Base-by-base conservation (phyloP, 2,888 invertebrate genomes). In the Alviniconcha strummeri region DNA sequence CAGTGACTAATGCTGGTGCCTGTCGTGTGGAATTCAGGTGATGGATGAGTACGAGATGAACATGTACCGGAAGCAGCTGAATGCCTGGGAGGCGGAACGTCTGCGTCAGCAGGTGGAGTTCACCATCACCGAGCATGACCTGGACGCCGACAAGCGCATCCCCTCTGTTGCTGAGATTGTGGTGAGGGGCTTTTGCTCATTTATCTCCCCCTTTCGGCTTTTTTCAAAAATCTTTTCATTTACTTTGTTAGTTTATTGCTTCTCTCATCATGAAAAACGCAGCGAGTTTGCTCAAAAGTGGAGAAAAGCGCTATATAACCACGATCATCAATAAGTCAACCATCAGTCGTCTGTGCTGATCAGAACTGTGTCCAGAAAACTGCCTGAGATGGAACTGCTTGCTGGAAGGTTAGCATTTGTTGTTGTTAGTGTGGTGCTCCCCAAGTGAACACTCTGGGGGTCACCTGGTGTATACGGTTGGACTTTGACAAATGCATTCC, bases 91-190 rank as follows among this genome's bases (percentile, higher is more conserved):
- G 74, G 84, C 86, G 0, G 93, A 94, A 85, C 84, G 88, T 78
- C 86, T 90, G 52, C 83, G 93, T 80, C 92, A 93, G 90, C 89
- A 90, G 80, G 89, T 91, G 36, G 93, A 93, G 87, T 93, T 94
- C 86, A 91, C 91, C 54, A 91, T 94, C 84, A 93, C 93, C 56
- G 94, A 94, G 86, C 81, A 91, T 60, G 92, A 94, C 85, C 87
- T 90, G 17, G 88, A 92, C 83, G 92, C 92, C 57, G 92, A 93
- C 81, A 88, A 87, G 76, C 83, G 89, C 72, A 72, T 89, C 7
- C 85, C 86, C 1, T 86, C 86, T 67, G 84, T 81, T 54, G 82
- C 84, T 17, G 86, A 84, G 13, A 54, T 86, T 64, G 83, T 85
- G 83, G 85, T 84, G 52, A 74, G 80, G 72, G 60, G 15, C 11